Percentiles rank a stretch among this genome's conserved stretches.
These are phyloP conservation scores for Drosophila acutilabella DNA, from an alignment of 2,888 invertebrate species.

Conservation along the genomic window DNA sequence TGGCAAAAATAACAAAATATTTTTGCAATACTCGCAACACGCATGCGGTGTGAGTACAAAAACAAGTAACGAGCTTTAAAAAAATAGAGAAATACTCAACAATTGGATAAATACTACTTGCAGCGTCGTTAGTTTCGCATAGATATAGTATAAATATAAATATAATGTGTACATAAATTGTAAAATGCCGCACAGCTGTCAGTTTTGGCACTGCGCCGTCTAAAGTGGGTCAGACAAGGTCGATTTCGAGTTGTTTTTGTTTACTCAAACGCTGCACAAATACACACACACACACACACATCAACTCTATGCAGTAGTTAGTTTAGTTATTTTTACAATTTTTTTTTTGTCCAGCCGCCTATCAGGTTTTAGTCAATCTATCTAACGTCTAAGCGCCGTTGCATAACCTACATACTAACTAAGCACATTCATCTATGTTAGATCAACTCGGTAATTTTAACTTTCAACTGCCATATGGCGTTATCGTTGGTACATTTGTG, in stretches of 20 bases:
- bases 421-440: neutral
- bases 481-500: slow-evolving; percentile 31
- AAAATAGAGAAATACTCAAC: slow-evolving; percentile 15
- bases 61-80: neutral
- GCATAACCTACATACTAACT: slow-evolving; percentile 37
- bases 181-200: slow-evolving; percentile 76
- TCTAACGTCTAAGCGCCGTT: slow-evolving; percentile 31
- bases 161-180: slow-evolving; percentile 48
- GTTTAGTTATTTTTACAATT: slow-evolving; percentile 10
- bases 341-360: slow-evolving; percentile 26
- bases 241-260: slow-evolving; percentile 70
- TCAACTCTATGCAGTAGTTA: slow-evolving; percentile 19
- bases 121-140: slow-evolving; percentile 53
- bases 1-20: slow-evolving; percentile 21
- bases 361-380: slow-evolving; percentile 23
- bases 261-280: slow-evolving; percentile 34
- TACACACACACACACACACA: slow-evolving; percentile 1
- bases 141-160: neutral
- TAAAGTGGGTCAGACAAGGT: slow-evolving; percentile 84
- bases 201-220: slow-evolving; percentile 71
- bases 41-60: slow-evolving; percentile 42
- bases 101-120: slow-evolving; percentile 23
- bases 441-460: slow-evolving; percentile 30
- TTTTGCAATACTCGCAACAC: slow-evolving; percentile 69
- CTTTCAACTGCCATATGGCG: slow-evolving; percentile 40